A percentile compares a stretch with the other conserved stretches of the same genome.
Conservation (phyloP, 2,113 vertebrate genomes). For the Dromaius novaehollandiae region DNA sequence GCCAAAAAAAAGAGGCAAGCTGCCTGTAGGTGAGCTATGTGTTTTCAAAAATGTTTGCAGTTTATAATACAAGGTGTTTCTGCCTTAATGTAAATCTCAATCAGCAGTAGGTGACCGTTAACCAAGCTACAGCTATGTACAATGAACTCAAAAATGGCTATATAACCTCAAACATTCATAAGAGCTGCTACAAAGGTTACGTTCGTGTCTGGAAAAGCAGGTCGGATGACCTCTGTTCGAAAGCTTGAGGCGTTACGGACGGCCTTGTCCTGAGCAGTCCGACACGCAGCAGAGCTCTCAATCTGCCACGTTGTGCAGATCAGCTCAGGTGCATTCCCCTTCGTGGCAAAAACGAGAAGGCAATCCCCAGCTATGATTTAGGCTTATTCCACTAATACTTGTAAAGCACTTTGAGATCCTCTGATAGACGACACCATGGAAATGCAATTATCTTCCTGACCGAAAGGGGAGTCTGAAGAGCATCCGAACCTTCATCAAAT, state of each 20-base stretch:
- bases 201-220: neutral
- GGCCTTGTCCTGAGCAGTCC: rapidly evolving
- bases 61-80: neutral
- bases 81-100: neutral
- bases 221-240: rapidly evolving
- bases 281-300: rapidly evolving
- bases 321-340: rapidly evolving
- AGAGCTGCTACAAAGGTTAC: rapidly evolving
- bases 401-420: neutral
- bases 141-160: neutral
- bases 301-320: rapidly evolving
- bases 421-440: rapidly evolving
- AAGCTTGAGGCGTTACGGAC: rapidly evolving
- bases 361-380: rapidly evolving
- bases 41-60: neutral
- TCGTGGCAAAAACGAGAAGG: rapidly evolving
- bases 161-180: too few species aligned
- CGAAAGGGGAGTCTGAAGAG: neutral
- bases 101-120: neutral
- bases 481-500: neutral
- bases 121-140: neutral
- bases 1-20: neutral
- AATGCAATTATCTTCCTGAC: rapidly evolving
- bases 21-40: neutral
- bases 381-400: rapidly evolving